Evolutionary conservation across 2,113 vertebrate genomes (phyloP).

Genomic region (Tragelaphus buxtoni): DNA sequence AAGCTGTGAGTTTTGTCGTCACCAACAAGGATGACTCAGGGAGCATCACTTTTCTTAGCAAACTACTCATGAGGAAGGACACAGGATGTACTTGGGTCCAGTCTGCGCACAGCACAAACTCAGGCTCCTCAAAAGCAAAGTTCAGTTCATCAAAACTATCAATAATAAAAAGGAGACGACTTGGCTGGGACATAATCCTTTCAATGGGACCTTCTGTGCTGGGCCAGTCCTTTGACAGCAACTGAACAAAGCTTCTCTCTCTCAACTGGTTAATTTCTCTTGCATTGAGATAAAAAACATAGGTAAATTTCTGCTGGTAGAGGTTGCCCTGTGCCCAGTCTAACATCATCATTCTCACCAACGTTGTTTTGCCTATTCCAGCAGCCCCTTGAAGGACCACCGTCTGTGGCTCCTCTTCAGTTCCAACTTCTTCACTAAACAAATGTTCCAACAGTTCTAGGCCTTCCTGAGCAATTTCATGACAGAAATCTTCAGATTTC

Average conservation of each 20-base stretch:
- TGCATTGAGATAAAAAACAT: constrained; percentile 74
- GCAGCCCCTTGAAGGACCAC: constrained; percentile 66
- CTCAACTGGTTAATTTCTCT: constrained; percentile 68
- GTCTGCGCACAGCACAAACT: constrained; percentile 6
- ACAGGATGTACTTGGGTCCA: constrained; percentile 42
- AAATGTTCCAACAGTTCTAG: background rate
- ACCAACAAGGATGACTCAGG: constrained; percentile 62
- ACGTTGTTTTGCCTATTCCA: constrained; percentile 73
- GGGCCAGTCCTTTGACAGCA: constrained; percentile 55
- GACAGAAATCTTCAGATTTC: background rate
- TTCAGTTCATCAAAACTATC: constrained; percentile 77
- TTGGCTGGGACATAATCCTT: constrained; percentile 50
- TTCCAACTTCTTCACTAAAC: background rate
- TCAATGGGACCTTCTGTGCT: constrained; percentile 4
- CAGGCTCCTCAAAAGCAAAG: constrained; percentile 55
- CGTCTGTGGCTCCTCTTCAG: background rate
- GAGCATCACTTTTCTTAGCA: constrained; percentile 70
- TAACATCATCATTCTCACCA: constrained; percentile 68
- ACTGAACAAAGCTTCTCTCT: constrained; percentile 60
- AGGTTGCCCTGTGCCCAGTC: constrained; percentile 68
- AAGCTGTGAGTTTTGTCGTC: constrained; percentile 57
- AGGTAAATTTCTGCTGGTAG: constrained; percentile 58
- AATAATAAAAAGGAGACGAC: constrained; percentile 74
- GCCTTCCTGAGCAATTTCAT: background rate
- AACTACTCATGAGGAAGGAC: constrained; percentile 67